Evolutionary conservation across 23 tunicate genomes (phyloP).

Genomic region (Ascidia mentula): DNA sequence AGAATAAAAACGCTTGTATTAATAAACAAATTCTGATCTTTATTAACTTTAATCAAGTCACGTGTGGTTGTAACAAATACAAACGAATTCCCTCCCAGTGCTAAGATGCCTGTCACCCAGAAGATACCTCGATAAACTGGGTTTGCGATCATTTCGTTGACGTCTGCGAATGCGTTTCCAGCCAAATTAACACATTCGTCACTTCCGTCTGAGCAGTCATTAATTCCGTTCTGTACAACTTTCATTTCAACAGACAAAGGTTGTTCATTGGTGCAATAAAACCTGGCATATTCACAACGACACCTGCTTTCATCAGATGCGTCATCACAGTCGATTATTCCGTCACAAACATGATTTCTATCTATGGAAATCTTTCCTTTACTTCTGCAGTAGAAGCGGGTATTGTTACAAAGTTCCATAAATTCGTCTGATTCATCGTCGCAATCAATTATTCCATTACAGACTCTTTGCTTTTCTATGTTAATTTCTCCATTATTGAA

Average conservation of each 20-base stretch:
- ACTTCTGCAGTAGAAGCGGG: background rate
- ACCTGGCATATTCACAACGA: background rate
- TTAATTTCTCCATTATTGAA: background rate
- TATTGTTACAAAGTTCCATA: background rate
- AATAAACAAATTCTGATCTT: background rate
- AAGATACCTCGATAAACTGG: background rate
- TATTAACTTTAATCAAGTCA: background rate
- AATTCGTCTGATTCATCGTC: background rate
- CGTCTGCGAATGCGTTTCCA: background rate
- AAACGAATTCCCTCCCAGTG: background rate
- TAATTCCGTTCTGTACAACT: background rate
- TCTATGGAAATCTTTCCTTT: background rate
- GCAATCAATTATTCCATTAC: background rate
- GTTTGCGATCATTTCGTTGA: background rate
- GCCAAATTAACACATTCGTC: conserved; percentile 5
- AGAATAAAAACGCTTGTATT: background rate
- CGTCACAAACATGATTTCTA: background rate
- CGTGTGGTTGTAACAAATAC: conserved; percentile 1
- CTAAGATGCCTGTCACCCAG: background rate
- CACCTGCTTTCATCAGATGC: background rate
- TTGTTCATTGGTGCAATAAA: background rate
- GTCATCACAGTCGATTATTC: background rate
- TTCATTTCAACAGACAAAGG: background rate
- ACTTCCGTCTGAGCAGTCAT: background rate
- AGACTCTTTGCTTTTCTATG: background rate